Conservation (phyloP, 1,140 invertebrate species). For the Batillaria attramentaria region DNA sequence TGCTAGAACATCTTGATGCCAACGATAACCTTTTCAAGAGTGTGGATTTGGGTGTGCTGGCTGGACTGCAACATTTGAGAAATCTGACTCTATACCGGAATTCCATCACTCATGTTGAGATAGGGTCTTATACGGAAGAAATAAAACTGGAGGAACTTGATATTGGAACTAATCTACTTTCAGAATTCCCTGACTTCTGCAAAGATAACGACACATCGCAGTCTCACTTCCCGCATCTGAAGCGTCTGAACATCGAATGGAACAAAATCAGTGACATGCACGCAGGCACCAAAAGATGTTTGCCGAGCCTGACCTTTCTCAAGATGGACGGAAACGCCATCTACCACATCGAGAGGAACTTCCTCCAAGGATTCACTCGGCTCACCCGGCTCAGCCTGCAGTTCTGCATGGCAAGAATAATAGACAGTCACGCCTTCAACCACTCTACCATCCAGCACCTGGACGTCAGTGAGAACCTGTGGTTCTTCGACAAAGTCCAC, state of each 20-base stretch:
- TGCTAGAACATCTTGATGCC: background rate
- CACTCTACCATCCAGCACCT: conserved; percentile 13
- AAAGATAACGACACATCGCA: background rate
- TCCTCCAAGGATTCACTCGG: conserved; percentile 16
- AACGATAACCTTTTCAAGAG: background rate
- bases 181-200: conserved; percentile 10
- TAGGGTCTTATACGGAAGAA: background rate
- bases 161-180: background rate
- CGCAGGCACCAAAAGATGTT: background rate
- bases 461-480: conserved; percentile 26
- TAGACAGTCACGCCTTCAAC: conserved; percentile 29
- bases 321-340: conserved; percentile 15
- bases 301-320: conserved; percentile 12
- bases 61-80: background rate
- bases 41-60: background rate
- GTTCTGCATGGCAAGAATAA: conserved; percentile 1
- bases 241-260: conserved; percentile 15
- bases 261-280: conserved; percentile 18
- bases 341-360: conserved; percentile 4
- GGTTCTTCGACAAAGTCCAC: conserved; percentile 20
- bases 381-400: conserved; percentile 7
- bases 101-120: background rate
- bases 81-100: background rate
- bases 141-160: background rate
- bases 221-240: background rate